These are phyloP conservation scores for Philantomba maxwellii DNA, from an alignment of 2,113 vertebrate genomes.

Conservation along the genomic window DNA sequence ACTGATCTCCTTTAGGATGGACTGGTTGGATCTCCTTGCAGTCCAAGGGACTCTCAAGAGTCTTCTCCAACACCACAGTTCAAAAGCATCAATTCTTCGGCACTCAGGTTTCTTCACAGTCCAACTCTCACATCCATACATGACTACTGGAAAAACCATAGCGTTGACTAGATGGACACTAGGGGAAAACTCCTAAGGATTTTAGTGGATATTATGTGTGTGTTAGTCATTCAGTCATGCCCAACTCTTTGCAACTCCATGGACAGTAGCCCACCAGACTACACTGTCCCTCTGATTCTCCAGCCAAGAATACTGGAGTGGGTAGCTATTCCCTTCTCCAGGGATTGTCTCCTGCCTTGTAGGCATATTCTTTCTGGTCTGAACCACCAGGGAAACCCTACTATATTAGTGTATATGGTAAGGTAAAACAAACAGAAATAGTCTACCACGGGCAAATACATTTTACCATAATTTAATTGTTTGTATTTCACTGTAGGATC, in stretches of 20 bases:
- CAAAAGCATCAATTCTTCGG: too few relatives aligned
- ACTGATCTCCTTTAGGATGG: too few relatives aligned
- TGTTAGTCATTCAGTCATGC: not conserved
- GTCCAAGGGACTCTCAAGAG: too few relatives aligned
- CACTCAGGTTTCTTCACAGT: too few relatives aligned
- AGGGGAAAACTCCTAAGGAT: not conserved
- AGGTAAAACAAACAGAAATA: not conserved
- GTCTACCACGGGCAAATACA: not conserved
- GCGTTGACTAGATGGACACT: not conserved
- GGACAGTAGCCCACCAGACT: not conserved
- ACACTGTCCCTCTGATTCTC: not conserved
- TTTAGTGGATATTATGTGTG: not conserved
- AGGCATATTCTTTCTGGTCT: not conserved
- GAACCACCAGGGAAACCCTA: not conserved
- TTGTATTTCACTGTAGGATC: not conserved
- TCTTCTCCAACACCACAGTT: too few relatives aligned
- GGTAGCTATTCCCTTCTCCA: not conserved
- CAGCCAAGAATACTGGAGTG: not conserved
- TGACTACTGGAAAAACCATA: not conserved
- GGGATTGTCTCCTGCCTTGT: not conserved
- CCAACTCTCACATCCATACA: too few relatives aligned
- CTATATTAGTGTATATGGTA: not conserved
- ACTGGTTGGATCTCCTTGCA: too few relatives aligned
- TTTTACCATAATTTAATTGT: not conserved
- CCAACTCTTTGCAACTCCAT: accelerated